Conservation (phyloP, 2,797 vertebrate genomes). For the Trematomus bernacchii region DNA sequence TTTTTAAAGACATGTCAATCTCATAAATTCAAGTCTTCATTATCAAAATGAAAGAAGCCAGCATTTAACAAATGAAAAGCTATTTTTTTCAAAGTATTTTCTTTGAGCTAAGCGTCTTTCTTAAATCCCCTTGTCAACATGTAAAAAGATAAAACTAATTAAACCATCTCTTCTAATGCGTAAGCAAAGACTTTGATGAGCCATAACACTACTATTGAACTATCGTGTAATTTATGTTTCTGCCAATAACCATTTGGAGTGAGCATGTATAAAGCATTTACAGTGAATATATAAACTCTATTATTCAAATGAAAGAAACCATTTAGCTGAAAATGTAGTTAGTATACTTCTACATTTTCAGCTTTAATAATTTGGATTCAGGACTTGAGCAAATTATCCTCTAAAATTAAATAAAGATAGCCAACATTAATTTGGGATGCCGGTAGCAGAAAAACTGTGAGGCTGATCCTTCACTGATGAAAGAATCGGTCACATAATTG, state of each 20-base stretch:
- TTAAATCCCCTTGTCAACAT: slow-evolving; percentile 25
- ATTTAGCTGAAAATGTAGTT: not conserved
- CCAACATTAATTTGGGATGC: not conserved
- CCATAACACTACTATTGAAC: not conserved
- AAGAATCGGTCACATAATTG: not conserved
- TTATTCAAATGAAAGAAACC: not conserved
- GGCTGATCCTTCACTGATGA: not conserved
- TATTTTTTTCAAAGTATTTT: not conserved
- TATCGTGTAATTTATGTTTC: not conserved
- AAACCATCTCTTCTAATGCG: not conserved
- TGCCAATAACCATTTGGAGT: not conserved
- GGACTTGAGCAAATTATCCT: not conserved
- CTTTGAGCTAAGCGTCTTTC: slow-evolving; percentile 5
- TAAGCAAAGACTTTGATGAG: not conserved
- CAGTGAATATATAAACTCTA: not conserved
- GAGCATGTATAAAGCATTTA: not conserved
- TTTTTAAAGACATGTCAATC: slow-evolving; percentile 6
- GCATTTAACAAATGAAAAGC: slow-evolving; percentile 4
- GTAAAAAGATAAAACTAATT: slow-evolving; percentile 4
- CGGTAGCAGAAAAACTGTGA: not conserved
- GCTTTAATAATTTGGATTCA: not conserved
- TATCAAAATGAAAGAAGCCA: slow-evolving; percentile 1
- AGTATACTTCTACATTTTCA: not conserved
- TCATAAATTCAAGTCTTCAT: slow-evolving; percentile 22
- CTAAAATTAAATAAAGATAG: not conserved